phyloP scores from a whole-genome alignment of 2,113 vertebrate species.

The Leptobrachium leishanense region DNA sequence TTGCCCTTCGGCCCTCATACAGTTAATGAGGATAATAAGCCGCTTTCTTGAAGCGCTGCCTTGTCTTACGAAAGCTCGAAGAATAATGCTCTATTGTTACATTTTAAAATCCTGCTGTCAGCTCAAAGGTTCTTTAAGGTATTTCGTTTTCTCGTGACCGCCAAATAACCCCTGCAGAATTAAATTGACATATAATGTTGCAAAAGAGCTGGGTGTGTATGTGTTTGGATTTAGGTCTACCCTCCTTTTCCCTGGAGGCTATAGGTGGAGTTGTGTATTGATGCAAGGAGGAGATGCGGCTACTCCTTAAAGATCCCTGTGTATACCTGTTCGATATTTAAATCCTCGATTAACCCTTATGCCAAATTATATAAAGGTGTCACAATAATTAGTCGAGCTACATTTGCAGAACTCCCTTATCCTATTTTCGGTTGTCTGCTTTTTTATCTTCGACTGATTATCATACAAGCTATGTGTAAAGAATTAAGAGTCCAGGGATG shows the following conservation, averaged over 20 bases:
- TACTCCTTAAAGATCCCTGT: constrained; percentile 44
- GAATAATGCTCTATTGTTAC: background rate
- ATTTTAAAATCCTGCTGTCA: constrained; percentile 2
- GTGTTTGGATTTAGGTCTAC: constrained; percentile 42
- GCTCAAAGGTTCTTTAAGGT: constrained; percentile 45
- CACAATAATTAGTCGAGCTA: constrained; percentile 27
- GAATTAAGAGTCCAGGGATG: too few relatives aligned
- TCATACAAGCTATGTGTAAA: too few relatives aligned
- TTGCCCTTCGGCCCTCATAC: background rate
- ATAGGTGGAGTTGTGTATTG: constrained; percentile 49
- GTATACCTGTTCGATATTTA: constrained; percentile 44
- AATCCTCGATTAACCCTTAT: constrained; percentile 42
- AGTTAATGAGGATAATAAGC: background rate
- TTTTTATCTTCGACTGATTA: too few relatives aligned
- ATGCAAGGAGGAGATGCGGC: constrained; percentile 45
- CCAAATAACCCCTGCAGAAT: constrained; percentile 33
- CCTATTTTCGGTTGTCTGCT: background rate
- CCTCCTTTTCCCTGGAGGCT: constrained; percentile 45
- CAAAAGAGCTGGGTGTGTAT: constrained; percentile 46
- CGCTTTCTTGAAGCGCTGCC: background rate
- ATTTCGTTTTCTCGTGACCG: constrained; percentile 33
- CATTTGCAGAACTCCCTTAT: constrained; percentile 3
- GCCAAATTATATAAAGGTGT: constrained; percentile 30
- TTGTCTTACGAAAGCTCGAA: background rate
- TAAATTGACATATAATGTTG: constrained; percentile 49